phyloP scores from a whole-genome alignment of 2,797 vertebrate genomes.

The Sebastes glaucus region DNA sequence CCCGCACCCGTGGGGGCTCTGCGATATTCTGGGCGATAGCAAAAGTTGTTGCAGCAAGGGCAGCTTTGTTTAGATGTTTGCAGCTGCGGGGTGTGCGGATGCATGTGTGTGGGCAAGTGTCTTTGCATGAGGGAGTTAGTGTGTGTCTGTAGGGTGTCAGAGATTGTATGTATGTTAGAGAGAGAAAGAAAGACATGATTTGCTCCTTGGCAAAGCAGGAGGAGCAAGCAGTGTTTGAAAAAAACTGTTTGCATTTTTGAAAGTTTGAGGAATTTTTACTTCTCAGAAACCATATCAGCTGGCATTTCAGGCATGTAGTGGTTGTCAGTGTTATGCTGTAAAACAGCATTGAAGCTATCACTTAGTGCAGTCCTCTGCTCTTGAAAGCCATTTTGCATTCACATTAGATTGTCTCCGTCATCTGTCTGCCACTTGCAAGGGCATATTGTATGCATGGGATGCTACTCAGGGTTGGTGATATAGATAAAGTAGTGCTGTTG shows the following conservation, averaged over 20 bases:
- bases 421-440: neutral
- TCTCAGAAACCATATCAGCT: neutral
- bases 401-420: neutral
- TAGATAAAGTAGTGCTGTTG: neutral
- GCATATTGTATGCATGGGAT: neutral
- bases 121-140: conserved; percentile 8
- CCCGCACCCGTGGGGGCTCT: conserved; percentile 37
- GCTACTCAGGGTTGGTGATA: neutral
- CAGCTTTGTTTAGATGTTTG: conserved; percentile 58
- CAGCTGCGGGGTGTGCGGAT: conserved; percentile 40
- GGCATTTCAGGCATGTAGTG: neutral
- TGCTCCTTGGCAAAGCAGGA: neutral
- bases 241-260: neutral
- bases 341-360: neutral
- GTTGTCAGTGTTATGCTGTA: neutral
- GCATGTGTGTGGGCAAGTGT: conserved; percentile 16
- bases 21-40: conserved; percentile 50
- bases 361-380: neutral
- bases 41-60: conserved; percentile 55
- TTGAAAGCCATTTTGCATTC: neutral
- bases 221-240: neutral
- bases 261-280: neutral
- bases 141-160: neutral
- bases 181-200: neutral
- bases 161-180: neutral